These are phyloP conservation scores for Cosmopolites sordidus DNA, from an alignment of 2,888 invertebrate species.

Conservation along the genomic window DNA sequence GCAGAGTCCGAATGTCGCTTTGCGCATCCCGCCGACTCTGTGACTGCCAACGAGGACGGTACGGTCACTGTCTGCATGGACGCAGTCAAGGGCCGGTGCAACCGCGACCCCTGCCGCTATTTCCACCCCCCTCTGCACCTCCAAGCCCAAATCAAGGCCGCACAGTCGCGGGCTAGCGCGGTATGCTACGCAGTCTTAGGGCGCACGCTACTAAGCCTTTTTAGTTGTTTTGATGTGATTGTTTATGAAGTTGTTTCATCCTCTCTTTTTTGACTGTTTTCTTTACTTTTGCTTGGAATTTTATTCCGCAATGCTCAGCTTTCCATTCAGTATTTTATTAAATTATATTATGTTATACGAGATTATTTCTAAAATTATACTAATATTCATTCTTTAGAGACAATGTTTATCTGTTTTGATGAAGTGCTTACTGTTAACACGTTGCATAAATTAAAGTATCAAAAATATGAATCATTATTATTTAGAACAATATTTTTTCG, in stretches of 20 bases:
- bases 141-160: constrained; percentile 97
- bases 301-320: not conserved
- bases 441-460: too few species aligned
- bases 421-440: too few species aligned
- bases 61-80: constrained; percentile 99
- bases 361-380: too few species aligned
- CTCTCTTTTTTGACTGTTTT: constrained; percentile 21
- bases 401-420: too few species aligned
- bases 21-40: constrained; percentile 97
- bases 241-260: constrained; percentile 31
- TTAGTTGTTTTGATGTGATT: constrained; percentile 30
- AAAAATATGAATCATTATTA: too few species aligned
- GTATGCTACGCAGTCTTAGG: constrained; percentile 68
- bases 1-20: constrained; percentile 97
- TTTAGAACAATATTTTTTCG: too few species aligned
- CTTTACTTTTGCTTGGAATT: constrained; percentile 1
- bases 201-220: constrained; percentile 48
- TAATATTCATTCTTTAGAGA: too few species aligned
- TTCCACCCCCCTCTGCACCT: constrained; percentile 99
- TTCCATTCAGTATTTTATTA: not conserved
- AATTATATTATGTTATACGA: too few species aligned
- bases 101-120: constrained; percentile 99
- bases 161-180: constrained; percentile 90
- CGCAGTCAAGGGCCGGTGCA: constrained; percentile 98
- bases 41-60: constrained; percentile 96